phyloP scores from a whole-genome alignment of 2,888 invertebrate species.

The Epirrhoe tristata region DNA sequence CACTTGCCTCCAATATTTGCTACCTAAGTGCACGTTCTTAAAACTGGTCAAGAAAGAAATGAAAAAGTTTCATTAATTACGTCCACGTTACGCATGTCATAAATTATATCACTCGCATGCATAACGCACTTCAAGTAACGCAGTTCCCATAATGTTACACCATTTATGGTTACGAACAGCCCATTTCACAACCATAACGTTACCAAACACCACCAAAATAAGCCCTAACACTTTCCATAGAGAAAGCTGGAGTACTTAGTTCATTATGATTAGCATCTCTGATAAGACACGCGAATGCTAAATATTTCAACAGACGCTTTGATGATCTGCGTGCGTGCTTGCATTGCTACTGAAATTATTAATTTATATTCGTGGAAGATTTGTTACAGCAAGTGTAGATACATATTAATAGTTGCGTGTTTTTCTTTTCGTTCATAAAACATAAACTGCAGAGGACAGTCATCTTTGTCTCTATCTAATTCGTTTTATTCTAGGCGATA shows the following conservation, averaged over 20 bases:
- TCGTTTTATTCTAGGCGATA: too few species aligned
- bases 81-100: slow-evolving; percentile 1
- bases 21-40: too few species aligned
- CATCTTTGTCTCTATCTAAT: too few species aligned
- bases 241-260: slow-evolving; percentile 64
- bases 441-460: background rate
- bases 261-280: slow-evolving; percentile 42
- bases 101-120: slow-evolving; percentile 15
- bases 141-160: slow-evolving; percentile 43
- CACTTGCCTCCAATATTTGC: too few species aligned
- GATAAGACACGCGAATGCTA: slow-evolving; percentile 21
- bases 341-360: background rate
- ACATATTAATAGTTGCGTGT: background rate
- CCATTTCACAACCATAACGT: slow-evolving; percentile 21
- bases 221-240: slow-evolving; percentile 56
- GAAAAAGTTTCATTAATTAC: background rate
- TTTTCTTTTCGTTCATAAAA: background rate
- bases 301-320: slow-evolving; percentile 7
- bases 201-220: slow-evolving; percentile 36
- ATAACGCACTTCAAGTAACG: slow-evolving; percentile 13
- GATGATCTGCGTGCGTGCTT: slow-evolving; percentile 25
- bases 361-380: slow-evolving; percentile 12
- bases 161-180: slow-evolving; percentile 16
- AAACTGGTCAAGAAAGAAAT: too few species aligned
- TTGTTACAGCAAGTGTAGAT: background rate